Evolutionary conservation across 2,797 vertebrate species (phyloP).

Genomic region (Basileuterus tristriatus): DNA sequence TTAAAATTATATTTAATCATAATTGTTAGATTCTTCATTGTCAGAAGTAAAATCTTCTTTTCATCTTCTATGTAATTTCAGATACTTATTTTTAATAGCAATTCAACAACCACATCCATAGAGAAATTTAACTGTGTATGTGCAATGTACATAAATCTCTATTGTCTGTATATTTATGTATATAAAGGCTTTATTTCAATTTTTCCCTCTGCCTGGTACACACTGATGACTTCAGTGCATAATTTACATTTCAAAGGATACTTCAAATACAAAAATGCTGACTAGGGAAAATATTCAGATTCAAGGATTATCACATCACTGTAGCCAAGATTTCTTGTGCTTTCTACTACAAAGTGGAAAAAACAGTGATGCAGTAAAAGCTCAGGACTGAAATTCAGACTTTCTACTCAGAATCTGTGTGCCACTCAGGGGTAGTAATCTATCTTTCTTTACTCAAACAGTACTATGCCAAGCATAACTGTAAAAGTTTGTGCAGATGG

Average conservation of each 20-base stretch:
- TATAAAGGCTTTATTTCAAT: not conserved
- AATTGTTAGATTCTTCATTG: slow-evolving; percentile 5
- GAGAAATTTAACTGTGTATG: not conserved
- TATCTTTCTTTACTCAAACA: not conserved
- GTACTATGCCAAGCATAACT: not conserved
- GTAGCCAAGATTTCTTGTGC: not conserved
- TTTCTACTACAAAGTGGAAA: not conserved
- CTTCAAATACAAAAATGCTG: not conserved
- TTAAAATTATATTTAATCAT: slow-evolving; percentile 11
- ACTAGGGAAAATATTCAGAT: not conserved
- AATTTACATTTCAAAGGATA: slow-evolving; percentile 24
- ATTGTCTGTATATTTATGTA: not conserved
- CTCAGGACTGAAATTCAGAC: not conserved
- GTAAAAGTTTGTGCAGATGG: not conserved
- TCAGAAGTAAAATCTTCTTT: not conserved
- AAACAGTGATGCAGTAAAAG: not conserved
- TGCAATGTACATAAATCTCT: not conserved
- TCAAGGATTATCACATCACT: not conserved
- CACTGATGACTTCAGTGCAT: not conserved
- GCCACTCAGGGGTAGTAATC: not conserved
- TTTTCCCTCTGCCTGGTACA: not conserved
- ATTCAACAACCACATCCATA: not conserved
- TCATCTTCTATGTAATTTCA: not conserved
- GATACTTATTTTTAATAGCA: not conserved
- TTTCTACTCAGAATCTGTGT: not conserved